A percentile compares a stretch with the other conserved stretches of the same genome.
Evolutionary conservation across 2,888 invertebrate species (phyloP).

Genomic region (Erannis defoliaria): DNA sequence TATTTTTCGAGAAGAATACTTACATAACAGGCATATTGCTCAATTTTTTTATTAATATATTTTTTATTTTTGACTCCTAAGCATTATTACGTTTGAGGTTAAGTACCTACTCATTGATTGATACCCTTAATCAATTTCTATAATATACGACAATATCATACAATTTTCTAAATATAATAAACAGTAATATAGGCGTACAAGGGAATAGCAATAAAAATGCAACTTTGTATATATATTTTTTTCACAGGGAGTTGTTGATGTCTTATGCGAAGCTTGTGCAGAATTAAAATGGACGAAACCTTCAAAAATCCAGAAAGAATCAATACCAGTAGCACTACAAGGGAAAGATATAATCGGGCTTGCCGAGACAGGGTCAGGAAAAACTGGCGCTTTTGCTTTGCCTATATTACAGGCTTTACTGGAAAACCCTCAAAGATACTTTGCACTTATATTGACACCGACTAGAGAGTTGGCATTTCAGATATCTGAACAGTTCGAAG

Average conservation of each 20-base stretch:
- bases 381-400: slow-evolving; percentile 98
- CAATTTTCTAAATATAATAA: too few relatives aligned
- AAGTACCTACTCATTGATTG: not conserved
- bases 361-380: slow-evolving; percentile 96
- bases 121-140: too few relatives aligned
- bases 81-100: not conserved
- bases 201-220: too few relatives aligned
- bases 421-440: slow-evolving; percentile 97
- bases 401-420: slow-evolving; percentile 97
- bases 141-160: not conserved
- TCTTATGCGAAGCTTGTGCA: slow-evolving; percentile 95
- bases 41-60: not conserved
- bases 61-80: not conserved
- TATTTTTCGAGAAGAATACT: not conserved
- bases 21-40: not conserved
- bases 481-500: slow-evolving; percentile 99
- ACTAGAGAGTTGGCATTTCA: slow-evolving; percentile 99
- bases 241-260: slow-evolving; percentile 94
- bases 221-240: slow-evolving; percentile 14
- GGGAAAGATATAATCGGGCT: slow-evolving; percentile 90
- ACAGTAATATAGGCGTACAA: too few relatives aligned
- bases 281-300: slow-evolving; percentile 97
- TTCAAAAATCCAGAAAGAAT: slow-evolving; percentile 97
- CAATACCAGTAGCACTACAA: slow-evolving; percentile 96
- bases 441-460: slow-evolving; percentile 97